phyloP scores from a whole-genome alignment of 1,140 invertebrate genomes.

The Dolichoris vasculosae region DNA sequence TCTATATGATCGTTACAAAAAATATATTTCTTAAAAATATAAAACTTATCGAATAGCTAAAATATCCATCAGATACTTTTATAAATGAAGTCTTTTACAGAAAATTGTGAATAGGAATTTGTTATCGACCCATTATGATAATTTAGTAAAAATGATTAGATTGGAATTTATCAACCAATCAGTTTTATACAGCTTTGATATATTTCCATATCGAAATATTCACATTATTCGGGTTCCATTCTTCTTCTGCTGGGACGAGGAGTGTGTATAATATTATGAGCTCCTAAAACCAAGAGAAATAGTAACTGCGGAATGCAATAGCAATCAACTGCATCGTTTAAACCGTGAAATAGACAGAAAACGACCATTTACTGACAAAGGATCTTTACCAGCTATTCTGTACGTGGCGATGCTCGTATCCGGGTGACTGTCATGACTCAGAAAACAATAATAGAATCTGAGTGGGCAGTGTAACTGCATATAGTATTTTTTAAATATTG shows the following conservation, averaged over 20 bases:
- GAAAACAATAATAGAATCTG: constrained; percentile 13
- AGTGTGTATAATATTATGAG: constrained; percentile 11
- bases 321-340: constrained; percentile 1
- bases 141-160: neutral
- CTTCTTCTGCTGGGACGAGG: neutral
- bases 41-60: neutral
- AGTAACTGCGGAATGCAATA: neutral
- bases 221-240: neutral
- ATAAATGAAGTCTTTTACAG: neutral
- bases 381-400: neutral
- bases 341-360: constrained; percentile 6
- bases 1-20: neutral
- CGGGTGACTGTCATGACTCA: neutral
- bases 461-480: neutral
- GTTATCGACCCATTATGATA: neutral
- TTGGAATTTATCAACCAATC: neutral
- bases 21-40: neutral
- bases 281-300: neutral
- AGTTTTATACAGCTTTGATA: neutral
- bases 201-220: neutral
- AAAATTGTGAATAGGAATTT: neutral
- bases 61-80: neutral
- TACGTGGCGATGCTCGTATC: neutral
- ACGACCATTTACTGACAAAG: neutral
- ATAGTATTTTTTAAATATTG: neutral